Evolutionary conservation across 2,888 invertebrate genomes (phyloP).

Genomic region (Brassicogethes aeneus): DNA sequence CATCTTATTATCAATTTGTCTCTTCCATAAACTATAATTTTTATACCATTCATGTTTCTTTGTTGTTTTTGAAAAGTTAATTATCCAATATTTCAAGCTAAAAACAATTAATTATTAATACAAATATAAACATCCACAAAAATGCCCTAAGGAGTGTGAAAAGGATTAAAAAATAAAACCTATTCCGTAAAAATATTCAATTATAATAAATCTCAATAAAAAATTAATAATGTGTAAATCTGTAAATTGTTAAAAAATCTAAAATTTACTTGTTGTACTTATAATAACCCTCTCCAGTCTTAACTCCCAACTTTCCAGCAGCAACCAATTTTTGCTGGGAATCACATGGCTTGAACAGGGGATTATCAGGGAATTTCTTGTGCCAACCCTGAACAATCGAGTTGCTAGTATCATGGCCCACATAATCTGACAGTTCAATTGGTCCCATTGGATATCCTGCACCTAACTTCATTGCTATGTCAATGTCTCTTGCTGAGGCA

Average conservation of each 20-base stretch:
- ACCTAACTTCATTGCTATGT: constrained; percentile 83
- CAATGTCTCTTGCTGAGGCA: constrained; percentile 68
- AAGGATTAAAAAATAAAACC: neutral
- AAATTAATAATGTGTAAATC: neutral
- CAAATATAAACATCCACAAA: neutral
- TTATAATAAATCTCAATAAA: neutral
- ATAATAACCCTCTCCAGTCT: constrained; percentile 80
- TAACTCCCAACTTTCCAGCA: constrained; percentile 73
- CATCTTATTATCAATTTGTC: neutral
- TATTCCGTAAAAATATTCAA: neutral
- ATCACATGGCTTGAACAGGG: constrained; percentile 53
- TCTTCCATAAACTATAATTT: neutral
- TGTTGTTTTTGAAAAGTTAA: neutral
- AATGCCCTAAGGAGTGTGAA: neutral
- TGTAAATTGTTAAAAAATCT: too few relatives aligned
- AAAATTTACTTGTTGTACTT: constrained; percentile 49
- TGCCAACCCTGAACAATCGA: constrained; percentile 76
- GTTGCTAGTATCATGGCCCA: constrained; percentile 70
- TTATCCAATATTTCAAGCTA: neutral
- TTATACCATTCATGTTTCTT: neutral
- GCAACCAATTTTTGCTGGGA: constrained; percentile 58
- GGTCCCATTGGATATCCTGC: constrained; percentile 89
- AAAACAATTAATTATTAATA: neutral
- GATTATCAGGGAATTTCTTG: constrained; percentile 60
- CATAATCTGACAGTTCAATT: constrained; percentile 74